These are phyloP conservation scores for Sebastes matsubarae DNA, from an alignment of 2,797 vertebrate genomes.

Conservation along the genomic window DNA sequence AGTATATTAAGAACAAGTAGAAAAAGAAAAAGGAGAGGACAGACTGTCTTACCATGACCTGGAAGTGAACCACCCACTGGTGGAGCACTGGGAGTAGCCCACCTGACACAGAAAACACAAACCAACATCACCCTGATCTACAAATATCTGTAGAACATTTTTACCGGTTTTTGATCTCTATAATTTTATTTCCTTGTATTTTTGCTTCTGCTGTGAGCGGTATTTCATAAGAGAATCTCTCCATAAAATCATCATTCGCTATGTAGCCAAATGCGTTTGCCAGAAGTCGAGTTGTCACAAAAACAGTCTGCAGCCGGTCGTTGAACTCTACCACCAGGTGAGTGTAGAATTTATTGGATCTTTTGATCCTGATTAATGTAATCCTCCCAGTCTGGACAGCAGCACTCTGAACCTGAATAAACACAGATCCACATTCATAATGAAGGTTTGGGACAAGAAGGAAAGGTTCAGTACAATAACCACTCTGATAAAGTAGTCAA, in stretches of 20 bases:
- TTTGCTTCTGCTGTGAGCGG: background rate
- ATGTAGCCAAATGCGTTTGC: accelerated
- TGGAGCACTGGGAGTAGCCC: too few species aligned
- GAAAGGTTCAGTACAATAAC: too few species aligned
- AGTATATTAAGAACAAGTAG: too few species aligned
- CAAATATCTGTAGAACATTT: background rate
- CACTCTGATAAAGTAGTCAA: background rate
- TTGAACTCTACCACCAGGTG: background rate
- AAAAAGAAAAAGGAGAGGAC: too few species aligned
- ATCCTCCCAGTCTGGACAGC: background rate
- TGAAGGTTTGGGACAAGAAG: background rate
- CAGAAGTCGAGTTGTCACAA: background rate
- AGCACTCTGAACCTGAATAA: background rate
- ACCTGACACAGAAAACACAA: too few species aligned
- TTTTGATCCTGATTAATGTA: background rate
- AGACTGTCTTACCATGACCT: too few species aligned
- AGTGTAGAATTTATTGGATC: background rate
- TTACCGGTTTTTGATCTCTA: background rate
- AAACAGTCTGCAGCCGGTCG: accelerated
- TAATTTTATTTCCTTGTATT: background rate
- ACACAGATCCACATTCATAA: background rate
- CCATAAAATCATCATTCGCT: background rate
- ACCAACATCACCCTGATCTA: too few species aligned
- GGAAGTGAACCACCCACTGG: too few species aligned
- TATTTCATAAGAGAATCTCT: accelerated